These are phyloP conservation scores for Piaya cayana DNA, from an alignment of 2,113 vertebrate genomes.

Conservation along the genomic window DNA sequence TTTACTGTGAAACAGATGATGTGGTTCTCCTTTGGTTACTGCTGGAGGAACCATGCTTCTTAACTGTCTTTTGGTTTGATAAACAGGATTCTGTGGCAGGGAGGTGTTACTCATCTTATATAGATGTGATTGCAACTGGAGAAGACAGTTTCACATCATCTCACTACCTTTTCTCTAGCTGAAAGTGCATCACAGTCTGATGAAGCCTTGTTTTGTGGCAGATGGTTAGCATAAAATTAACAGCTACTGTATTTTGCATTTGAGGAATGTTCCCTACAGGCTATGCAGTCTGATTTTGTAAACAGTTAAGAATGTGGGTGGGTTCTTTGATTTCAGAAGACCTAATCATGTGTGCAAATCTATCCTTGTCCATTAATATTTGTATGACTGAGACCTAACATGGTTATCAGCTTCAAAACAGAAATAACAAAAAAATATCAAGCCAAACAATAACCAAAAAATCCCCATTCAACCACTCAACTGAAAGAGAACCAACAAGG, in stretches of 20 bases:
- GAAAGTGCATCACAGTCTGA: not conserved
- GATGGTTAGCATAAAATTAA: not conserved
- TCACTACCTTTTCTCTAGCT: not conserved
- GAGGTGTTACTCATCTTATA: not conserved
- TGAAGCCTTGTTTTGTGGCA: not conserved
- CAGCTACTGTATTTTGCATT: not conserved
- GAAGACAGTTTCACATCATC: not conserved
- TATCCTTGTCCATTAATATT: not conserved
- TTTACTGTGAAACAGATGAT: not conserved
- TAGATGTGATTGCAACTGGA: not conserved
- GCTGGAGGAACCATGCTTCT: not conserved
- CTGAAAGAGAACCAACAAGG: no score
- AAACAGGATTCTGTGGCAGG: not conserved
- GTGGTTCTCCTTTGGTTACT: not conserved
- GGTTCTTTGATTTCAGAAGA: not conserved
- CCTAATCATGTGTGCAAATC: not conserved
- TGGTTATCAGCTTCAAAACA: not conserved
- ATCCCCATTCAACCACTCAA: no score
- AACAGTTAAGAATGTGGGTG: not conserved
- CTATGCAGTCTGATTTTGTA: not conserved
- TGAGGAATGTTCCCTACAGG: not conserved
- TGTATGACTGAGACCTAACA: not conserved
- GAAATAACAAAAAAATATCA: no score
- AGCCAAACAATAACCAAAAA: no score
- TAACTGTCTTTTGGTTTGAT: not conserved